These are phyloP conservation scores for Tragelaphus eurycerus DNA, from an alignment of 2,797 vertebrate species.

Conservation along the genomic window DNA sequence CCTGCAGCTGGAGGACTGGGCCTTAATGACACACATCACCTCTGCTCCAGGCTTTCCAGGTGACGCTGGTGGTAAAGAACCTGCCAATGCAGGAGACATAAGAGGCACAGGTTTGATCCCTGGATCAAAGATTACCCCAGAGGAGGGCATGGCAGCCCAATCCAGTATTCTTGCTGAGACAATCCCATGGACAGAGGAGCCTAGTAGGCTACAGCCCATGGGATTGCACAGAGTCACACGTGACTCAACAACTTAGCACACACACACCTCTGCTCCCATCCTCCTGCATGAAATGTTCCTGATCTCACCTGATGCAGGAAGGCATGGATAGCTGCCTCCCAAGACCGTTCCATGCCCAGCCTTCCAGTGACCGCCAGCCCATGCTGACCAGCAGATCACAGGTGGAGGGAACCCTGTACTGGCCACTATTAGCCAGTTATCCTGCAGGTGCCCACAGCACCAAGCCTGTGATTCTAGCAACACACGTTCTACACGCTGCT, in stretches of 20 bases:
- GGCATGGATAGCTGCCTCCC: background rate
- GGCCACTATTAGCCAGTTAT: background rate
- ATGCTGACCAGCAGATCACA: background rate
- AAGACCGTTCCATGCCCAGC: background rate
- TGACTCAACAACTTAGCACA: background rate
- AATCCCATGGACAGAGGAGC: background rate
- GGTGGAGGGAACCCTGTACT: background rate
- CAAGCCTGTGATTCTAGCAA: background rate
- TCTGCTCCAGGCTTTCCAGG: background rate
- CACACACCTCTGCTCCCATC: background rate
- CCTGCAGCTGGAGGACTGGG: background rate
- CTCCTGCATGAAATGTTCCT: background rate
- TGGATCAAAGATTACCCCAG: background rate
- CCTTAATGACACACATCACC: background rate
- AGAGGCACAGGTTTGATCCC: background rate
- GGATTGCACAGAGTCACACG: background rate
- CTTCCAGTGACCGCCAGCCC: background rate
- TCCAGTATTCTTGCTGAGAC: background rate
- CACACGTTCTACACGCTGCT: background rate
- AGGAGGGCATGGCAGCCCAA: background rate
- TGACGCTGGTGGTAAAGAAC: background rate
- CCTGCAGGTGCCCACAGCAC: background rate
- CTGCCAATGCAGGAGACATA: background rate
- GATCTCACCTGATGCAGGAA: background rate
- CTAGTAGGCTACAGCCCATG: background rate